Base-by-base conservation (phyloP, 1,140 invertebrate species). In the Rhagoletis pomonella region DNA sequence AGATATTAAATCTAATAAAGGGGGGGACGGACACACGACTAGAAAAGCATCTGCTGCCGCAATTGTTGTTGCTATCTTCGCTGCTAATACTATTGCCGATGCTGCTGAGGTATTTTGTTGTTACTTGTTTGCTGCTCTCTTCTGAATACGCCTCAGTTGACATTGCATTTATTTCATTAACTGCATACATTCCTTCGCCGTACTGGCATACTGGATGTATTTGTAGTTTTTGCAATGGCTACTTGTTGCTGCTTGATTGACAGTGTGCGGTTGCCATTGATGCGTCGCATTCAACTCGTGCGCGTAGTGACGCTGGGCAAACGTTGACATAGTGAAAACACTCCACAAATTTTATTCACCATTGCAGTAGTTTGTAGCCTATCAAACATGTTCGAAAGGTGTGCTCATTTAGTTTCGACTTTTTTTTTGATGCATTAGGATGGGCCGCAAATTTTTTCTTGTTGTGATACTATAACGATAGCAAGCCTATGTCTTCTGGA, bases 81-180 rank as follows among this genome's bases (percentile, higher is more conserved):
- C 14, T 50, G 73, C 6, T 17, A n/a, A n/a, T n/a, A 42, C 44
- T 17, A 4, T 62, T 42, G n/a, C 44, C 29, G 17, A 4, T 42
- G 29, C 44, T 69, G 65, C 9, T 9, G 2, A 4, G 19, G 0
- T 69, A 69, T 14, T 69, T 44, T 10, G n/a, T 7, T 73, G 9
- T 47, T 9, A 29, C 69, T 47, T 73, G 69, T 14, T 73, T 55
- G 73, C 44, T 81, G 47, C 47, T 55, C 73, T 81, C 73, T 81
- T 77, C 55, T 29, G 73, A 6, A 9, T 55, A 10, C 44, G 73
- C 17, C 42, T 55, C 42, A 50, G 73, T 58, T 81, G 73, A 81
- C 47, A 81, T 81, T 77, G 44, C 29, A 47, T 9, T 42, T 39
- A 44, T 50, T 69, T 12, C 19, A 69, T 69, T 73, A 4, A 44